A percentile compares a stretch with the other conserved stretches of the same genome.
phyloP scores from a whole-genome alignment of 2,113 vertebrate species.

The Dipodomys stephensi region DNA sequence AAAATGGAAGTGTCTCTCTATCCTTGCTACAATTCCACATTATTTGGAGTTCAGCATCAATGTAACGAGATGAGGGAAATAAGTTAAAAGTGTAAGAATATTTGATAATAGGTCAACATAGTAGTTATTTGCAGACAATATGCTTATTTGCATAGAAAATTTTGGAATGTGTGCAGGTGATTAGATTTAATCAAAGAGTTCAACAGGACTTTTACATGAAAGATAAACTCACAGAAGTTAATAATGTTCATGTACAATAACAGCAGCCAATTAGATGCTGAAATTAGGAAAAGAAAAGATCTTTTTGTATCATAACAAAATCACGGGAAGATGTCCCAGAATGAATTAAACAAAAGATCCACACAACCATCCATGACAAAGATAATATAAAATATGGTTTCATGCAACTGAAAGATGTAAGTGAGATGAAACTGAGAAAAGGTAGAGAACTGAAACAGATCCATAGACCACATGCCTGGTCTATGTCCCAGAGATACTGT shows the following conservation, averaged over 20 bases:
- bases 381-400: neutral
- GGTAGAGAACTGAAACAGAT: neutral
- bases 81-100: neutral
- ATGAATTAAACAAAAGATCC: constrained; percentile 14
- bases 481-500: neutral
- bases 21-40: neutral
- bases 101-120: neutral
- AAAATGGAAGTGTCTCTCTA: neutral
- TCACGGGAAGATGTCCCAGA: neutral
- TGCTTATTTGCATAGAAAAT: constrained; percentile 20
- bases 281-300: neutral
- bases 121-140: neutral
- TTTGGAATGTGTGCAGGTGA: neutral
- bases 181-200: constrained; percentile 18
- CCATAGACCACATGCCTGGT: neutral
- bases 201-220: neutral
- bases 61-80: neutral
- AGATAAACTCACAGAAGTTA: constrained; percentile 31
- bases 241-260: constrained; percentile 8
- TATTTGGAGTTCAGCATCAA: neutral
- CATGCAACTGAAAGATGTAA: constrained; percentile 8
- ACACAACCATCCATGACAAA: neutral
- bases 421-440: constrained; percentile 38
- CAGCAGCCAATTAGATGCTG: neutral
- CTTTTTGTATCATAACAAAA: constrained; percentile 31